phyloP scores from a whole-genome alignment of 2,113 vertebrate species.

The Corydoras sp. region DNA sequence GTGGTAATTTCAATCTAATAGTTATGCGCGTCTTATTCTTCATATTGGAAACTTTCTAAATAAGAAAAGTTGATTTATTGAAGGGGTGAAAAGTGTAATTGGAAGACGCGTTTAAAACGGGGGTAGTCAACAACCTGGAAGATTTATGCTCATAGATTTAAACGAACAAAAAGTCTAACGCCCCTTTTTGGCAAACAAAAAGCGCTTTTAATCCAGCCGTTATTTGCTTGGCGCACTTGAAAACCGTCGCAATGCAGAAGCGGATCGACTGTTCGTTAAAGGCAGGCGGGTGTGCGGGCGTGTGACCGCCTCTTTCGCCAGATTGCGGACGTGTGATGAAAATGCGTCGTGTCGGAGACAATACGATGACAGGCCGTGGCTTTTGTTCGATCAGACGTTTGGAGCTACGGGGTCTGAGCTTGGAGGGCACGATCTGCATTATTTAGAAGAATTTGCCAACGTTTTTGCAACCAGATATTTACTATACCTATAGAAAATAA shows the following conservation, averaged over 20 bases:
- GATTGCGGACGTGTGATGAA: constrained; percentile 49
- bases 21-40: no score
- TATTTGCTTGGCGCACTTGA: constrained; percentile 31
- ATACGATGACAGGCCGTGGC: constrained; percentile 46
- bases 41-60: no score
- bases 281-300: background rate
- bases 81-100: no score
- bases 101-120: no score
- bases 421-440: constrained; percentile 3
- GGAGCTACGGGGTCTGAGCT: constrained; percentile 15
- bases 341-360: constrained; percentile 49
- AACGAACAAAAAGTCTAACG: background rate
- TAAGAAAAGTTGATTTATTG: no score
- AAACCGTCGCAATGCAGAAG: constrained; percentile 31
- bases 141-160: constrained; percentile 11
- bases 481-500: background rate
- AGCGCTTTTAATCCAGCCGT: constrained; percentile 6
- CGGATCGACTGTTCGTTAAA: background rate
- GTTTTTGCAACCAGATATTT: background rate
- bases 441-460: constrained; percentile 32
- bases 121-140: background rate
- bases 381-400: constrained; percentile 48
- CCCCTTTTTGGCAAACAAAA: background rate
- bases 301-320: constrained; percentile 30
- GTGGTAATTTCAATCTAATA: no score